Conservation (phyloP, 2,797 vertebrate genomes). For the Oryzias dopingdopingensis region DNA sequence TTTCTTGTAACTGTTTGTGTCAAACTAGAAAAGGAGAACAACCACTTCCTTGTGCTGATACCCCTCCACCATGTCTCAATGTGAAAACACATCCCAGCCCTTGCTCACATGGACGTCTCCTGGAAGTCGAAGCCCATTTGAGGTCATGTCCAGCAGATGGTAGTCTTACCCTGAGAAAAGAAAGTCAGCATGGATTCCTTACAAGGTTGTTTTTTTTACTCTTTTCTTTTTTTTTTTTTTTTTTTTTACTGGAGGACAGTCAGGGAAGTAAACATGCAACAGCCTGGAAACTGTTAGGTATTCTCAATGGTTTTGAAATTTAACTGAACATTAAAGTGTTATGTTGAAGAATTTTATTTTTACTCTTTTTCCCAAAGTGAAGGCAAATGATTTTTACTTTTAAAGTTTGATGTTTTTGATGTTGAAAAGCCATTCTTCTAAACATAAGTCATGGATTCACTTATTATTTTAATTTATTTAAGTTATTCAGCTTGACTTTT, state of each 20-base stretch:
- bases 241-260: conserved; percentile 9
- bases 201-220: conserved; percentile 7
- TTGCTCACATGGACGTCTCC: conserved; percentile 5
- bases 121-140: background rate
- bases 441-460: too few relatives aligned
- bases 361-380: too few relatives aligned
- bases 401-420: too few relatives aligned
- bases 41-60: background rate
- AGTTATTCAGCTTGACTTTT: conserved; percentile 28
- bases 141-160: conserved; percentile 60
- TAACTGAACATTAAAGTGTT: too few relatives aligned
- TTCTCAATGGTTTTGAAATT: too few relatives aligned
- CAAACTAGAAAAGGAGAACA: background rate
- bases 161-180: conserved; percentile 39
- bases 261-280: conserved; percentile 3
- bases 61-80: background rate
- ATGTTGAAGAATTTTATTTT: too few relatives aligned
- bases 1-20: background rate
- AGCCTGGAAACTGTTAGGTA: background rate
- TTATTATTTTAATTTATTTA: too few relatives aligned
- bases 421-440: too few relatives aligned
- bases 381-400: too few relatives aligned
- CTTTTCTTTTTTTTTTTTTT: conserved; percentile 4
- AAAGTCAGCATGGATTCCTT: background rate
- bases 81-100: conserved; percentile 11